Evolutionary conservation across 2,888 invertebrate genomes (phyloP).

Genomic region (Noctua janthina): DNA sequence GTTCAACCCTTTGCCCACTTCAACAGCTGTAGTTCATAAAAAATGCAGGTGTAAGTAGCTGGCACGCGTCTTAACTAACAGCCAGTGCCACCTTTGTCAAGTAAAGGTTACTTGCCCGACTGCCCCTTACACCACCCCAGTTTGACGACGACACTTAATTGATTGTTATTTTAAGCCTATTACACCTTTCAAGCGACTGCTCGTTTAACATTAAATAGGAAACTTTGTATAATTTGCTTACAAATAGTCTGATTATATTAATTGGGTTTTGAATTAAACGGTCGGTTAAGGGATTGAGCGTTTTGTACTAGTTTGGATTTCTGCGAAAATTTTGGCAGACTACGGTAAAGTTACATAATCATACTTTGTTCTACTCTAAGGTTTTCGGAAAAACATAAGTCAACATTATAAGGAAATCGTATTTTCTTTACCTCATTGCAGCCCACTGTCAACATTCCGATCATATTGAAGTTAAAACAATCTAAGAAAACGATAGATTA

Average conservation of each 20-base stretch:
- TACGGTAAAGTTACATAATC: background rate
- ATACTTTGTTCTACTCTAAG: background rate
- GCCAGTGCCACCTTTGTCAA: slow-evolving; percentile 68
- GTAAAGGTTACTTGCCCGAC: slow-evolving; percentile 74
- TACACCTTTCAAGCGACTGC: slow-evolving; percentile 63
- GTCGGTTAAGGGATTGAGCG: slow-evolving; percentile 8
- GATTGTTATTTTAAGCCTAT: slow-evolving; percentile 67
- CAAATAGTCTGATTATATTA: slow-evolving; percentile 56
- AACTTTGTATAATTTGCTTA: slow-evolving; percentile 54
- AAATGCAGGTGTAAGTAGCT: slow-evolving; percentile 69
- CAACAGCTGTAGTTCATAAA: slow-evolving; percentile 65
- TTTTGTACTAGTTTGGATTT: slow-evolving; percentile 1
- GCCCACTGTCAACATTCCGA: background rate
- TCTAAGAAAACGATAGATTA: slow-evolving; percentile 24
- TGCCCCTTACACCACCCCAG: slow-evolving; percentile 52
- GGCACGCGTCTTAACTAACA: slow-evolving; percentile 67
- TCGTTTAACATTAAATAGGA: slow-evolving; percentile 58
- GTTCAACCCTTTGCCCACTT: slow-evolving; percentile 32
- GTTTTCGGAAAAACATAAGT: background rate
- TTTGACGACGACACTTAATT: slow-evolving; percentile 64
- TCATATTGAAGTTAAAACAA: slow-evolving; percentile 6
- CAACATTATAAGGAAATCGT: background rate
- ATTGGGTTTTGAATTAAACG: slow-evolving; percentile 41
- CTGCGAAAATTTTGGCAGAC: background rate
- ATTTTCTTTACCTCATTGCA: background rate